Conservation (phyloP, 2,113 vertebrate genomes). For the Oncorhynchus masou region DNA sequence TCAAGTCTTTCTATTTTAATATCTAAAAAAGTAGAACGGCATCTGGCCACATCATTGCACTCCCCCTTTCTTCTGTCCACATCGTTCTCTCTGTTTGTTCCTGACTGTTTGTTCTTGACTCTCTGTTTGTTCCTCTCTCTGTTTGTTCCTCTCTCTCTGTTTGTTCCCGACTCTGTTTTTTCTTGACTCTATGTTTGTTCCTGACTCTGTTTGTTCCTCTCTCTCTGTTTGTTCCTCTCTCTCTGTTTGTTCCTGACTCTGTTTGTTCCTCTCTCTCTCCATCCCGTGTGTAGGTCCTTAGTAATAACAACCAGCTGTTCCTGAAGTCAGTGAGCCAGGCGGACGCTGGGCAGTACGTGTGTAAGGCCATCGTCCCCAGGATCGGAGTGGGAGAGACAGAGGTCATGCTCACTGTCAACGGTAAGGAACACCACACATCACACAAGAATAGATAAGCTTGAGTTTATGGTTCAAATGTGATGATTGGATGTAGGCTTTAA, state of each 20-base stretch:
- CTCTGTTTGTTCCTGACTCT: not conserved
- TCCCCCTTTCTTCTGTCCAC: no score
- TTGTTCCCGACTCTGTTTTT: no score
- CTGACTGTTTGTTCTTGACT: no score
- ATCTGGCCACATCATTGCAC: no score
- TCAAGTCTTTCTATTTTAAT: constrained; percentile 4
- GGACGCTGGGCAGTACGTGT: constrained; percentile 90
- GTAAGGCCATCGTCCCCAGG: constrained; percentile 93
- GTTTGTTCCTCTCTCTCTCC: constrained; percentile 26
- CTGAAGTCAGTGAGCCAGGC: constrained; percentile 90
- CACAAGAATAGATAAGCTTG: not conserved
- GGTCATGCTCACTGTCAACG: constrained; percentile 90
- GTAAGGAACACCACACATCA: constrained; percentile 66
- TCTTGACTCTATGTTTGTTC: no score
- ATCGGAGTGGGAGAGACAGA: constrained; percentile 93
- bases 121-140: no score
- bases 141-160: no score
- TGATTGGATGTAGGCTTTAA: no score
- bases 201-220: no score
- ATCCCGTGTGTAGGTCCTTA: constrained; percentile 80
- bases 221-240: no score
- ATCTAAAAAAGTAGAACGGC: not conserved
- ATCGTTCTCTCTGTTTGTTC: no score
- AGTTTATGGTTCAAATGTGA: not conserved
- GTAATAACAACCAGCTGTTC: constrained; percentile 92